These are phyloP conservation scores for Cephus spinipes DNA, from an alignment of 2,888 invertebrate species.

Conservation along the genomic window DNA sequence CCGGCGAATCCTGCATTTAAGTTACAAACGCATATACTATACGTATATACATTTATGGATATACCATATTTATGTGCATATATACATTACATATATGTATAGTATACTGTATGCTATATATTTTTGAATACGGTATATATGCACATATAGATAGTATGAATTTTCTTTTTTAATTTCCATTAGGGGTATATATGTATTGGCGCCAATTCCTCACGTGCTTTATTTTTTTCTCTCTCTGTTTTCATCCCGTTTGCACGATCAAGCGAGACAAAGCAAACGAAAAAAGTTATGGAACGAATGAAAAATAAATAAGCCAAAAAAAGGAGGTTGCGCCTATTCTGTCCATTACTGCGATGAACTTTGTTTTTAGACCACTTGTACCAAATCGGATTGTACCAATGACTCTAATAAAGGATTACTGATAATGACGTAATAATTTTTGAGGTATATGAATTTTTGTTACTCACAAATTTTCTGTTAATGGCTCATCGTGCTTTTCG, in stretches of 20 bases:
- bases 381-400: background rate
- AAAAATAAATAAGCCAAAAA: background rate
- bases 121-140: background rate
- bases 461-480: too few relatives aligned
- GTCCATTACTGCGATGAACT: background rate
- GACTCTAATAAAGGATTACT: background rate
- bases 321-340: background rate
- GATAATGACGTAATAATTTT: background rate
- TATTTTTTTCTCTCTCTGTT: background rate
- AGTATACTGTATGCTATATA: background rate
- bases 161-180: background rate
- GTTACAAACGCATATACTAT: background rate
- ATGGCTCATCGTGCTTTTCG: too few relatives aligned
- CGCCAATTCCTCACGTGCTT: background rate
- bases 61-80: slow-evolving; percentile 2
- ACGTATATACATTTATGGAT: slow-evolving; percentile 6
- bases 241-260: background rate
- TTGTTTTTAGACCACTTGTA: background rate
- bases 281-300: background rate
- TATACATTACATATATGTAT: background rate
- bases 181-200: background rate
- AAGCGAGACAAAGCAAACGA: background rate
- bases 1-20: background rate
- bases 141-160: background rate
- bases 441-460: too few relatives aligned